These are phyloP conservation scores for Chiloscyllium punctatum DNA, from an alignment of 2,797 vertebrate species.

Conservation along the genomic window DNA sequence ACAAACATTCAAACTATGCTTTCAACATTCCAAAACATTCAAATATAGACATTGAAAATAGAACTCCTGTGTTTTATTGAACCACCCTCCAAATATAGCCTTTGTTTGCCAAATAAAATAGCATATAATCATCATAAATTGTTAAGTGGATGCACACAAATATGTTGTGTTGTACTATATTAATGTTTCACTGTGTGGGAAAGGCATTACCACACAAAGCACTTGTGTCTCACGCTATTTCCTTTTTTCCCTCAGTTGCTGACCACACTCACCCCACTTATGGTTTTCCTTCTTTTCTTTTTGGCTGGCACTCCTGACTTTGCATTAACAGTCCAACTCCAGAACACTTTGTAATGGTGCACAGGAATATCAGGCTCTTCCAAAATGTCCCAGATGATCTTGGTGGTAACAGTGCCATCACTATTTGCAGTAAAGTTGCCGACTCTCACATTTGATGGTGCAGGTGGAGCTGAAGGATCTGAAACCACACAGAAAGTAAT, in stretches of 20 bases:
- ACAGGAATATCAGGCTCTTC: constrained; percentile 82
- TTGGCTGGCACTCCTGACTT: constrained; percentile 73
- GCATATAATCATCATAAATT: neutral
- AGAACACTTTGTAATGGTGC: constrained; percentile 90
- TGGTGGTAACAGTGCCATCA: constrained; percentile 65
- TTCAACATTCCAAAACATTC: neutral
- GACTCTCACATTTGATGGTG: constrained; percentile 68
- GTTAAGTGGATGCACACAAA: neutral
- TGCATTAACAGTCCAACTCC: constrained; percentile 76
- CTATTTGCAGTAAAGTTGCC: constrained; percentile 61
- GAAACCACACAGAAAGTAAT: constrained; percentile 39
- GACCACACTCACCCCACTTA: constrained; percentile 67
- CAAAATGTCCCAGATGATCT: constrained; percentile 73
- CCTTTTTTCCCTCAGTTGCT: neutral
- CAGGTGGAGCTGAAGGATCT: constrained; percentile 82
- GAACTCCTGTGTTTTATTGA: neutral
- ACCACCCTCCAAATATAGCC: neutral
- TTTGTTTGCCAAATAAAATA: neutral
- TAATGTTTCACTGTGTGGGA: too few relatives aligned
- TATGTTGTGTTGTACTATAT: neutral
- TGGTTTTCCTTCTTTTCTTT: constrained; percentile 86
- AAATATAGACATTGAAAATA: neutral
- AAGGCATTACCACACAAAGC: neutral
- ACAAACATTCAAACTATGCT: neutral
- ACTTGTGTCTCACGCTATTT: neutral